Evolutionary conservation across 2,797 vertebrate genomes (phyloP).

Genomic region (Melanotaenia trifasciata): DNA sequence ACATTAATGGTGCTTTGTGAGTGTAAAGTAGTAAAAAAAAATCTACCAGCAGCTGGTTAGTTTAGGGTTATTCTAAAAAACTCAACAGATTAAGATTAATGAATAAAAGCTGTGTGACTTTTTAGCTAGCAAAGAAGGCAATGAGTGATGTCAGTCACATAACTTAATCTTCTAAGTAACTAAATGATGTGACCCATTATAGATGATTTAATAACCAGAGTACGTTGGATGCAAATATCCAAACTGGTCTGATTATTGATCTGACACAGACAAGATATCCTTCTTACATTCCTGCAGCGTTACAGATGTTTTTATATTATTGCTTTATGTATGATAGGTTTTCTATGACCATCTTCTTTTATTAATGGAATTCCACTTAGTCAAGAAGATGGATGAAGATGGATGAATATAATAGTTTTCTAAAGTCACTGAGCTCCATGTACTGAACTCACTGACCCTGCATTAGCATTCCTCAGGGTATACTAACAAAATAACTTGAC

Average conservation of each 20-base stretch:
- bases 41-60: neutral
- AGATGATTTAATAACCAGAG: conserved; percentile 11
- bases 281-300: no score
- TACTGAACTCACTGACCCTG: conserved; percentile 31
- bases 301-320: no score
- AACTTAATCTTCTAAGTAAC: neutral
- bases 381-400: conserved; percentile 35
- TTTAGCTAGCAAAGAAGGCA: conserved; percentile 42
- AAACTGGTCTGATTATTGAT: conserved; percentile 2
- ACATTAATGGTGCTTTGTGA: neutral
- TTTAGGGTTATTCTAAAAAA: neutral
- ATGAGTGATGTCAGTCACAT: neutral
- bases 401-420: conserved; percentile 30
- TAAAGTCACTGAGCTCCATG: conserved; percentile 30
- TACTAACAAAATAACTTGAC: conserved; percentile 20
- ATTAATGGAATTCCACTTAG: conserved; percentile 18
- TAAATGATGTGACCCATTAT: conserved; percentile 15
- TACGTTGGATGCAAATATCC: neutral
- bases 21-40: neutral
- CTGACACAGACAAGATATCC: conserved; percentile 13
- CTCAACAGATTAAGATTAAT: conserved; percentile 18
- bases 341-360: conserved; percentile 20
- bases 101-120: neutral
- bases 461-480: conserved; percentile 50
- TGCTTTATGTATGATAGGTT: neutral